Evolutionary conservation across 2,113 vertebrate species (phyloP).

Genomic region (Callopanchax toddi): DNA sequence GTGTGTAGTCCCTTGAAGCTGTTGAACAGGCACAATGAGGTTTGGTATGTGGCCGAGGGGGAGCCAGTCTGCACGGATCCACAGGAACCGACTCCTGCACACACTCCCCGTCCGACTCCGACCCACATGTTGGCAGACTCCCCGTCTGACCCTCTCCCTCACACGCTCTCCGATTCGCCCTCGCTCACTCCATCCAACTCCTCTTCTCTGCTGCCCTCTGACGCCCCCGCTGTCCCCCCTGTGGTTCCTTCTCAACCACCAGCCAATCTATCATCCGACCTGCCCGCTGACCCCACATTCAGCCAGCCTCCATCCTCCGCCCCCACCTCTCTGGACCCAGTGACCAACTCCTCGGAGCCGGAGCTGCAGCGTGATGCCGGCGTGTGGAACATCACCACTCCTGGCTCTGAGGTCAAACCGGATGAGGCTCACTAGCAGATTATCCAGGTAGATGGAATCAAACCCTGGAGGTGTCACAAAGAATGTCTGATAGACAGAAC

Average conservation of each 20-base stretch:
- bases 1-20: slow-evolving; percentile 78
- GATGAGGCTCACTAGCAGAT: slow-evolving; percentile 39
- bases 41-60: slow-evolving; percentile 79
- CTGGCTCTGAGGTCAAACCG: slow-evolving; percentile 16
- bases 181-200: slow-evolving; percentile 30
- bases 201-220: slow-evolving; percentile 12
- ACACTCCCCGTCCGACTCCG: slow-evolving; percentile 35
- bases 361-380: slow-evolving; percentile 23
- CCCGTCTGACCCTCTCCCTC: slow-evolving; percentile 1
- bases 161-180: slow-evolving; percentile 36
- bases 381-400: slow-evolving; percentile 43
- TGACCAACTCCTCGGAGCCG: slow-evolving; percentile 31
- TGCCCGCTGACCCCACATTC: not conserved
- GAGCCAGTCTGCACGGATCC: slow-evolving; percentile 68
- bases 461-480: slow-evolving; percentile 5
- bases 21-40: slow-evolving; percentile 81
- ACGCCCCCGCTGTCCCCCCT: not conserved
- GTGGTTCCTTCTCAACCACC: slow-evolving; percentile 18
- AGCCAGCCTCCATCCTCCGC: slow-evolving; percentile 19
- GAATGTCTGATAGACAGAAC: slow-evolving; percentile 14
- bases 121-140: slow-evolving; percentile 7
- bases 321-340: slow-evolving; percentile 13
- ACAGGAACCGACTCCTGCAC: slow-evolving; percentile 53
- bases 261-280: slow-evolving; percentile 2
- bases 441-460: slow-evolving; percentile 15